These are phyloP conservation scores for Planiliza haematocheilus DNA, from an alignment of 2,113 vertebrate species.

Conservation along the genomic window DNA sequence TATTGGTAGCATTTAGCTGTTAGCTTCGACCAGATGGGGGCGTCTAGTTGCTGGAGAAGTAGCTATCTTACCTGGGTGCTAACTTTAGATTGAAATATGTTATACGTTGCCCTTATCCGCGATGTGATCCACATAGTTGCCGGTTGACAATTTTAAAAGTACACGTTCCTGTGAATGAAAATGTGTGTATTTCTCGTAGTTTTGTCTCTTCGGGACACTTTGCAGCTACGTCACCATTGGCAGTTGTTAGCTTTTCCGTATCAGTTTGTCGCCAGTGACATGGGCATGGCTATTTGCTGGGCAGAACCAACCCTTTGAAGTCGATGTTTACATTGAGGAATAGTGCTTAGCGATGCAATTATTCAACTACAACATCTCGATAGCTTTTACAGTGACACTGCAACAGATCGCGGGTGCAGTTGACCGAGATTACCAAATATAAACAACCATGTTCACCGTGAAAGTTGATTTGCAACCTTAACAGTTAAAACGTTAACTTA, in stretches of 20 bases:
- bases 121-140: neutral
- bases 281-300: constrained; percentile 70
- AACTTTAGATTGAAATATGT: constrained; percentile 55
- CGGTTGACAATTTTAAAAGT: neutral
- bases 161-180: neutral
- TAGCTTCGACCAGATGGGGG: constrained; percentile 60
- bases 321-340: constrained; percentile 79
- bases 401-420: neutral
- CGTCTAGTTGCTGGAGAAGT: constrained; percentile 73
- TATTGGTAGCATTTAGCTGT: constrained; percentile 63
- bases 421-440: neutral
- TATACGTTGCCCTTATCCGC: neutral
- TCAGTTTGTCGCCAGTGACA: constrained; percentile 38
- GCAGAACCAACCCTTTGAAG: constrained; percentile 66
- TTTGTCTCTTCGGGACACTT: constrained; percentile 61
- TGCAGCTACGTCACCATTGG: constrained; percentile 69
- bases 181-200: constrained; percentile 22
- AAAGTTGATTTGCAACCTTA: constrained; percentile 52
- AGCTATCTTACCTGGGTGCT: constrained; percentile 58
- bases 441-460: neutral
- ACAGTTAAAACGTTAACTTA: constrained; percentile 52
- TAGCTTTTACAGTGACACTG: neutral
- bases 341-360: constrained; percentile 53
- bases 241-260: constrained; percentile 59
- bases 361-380: constrained; percentile 12